Percentiles rank a stretch among this genome's conserved stretches.
These are phyloP conservation scores for Hormiphora californensis DNA, from an alignment of 37 sponge, comb jelly and placozoan genomes.

Conservation along the genomic window DNA sequence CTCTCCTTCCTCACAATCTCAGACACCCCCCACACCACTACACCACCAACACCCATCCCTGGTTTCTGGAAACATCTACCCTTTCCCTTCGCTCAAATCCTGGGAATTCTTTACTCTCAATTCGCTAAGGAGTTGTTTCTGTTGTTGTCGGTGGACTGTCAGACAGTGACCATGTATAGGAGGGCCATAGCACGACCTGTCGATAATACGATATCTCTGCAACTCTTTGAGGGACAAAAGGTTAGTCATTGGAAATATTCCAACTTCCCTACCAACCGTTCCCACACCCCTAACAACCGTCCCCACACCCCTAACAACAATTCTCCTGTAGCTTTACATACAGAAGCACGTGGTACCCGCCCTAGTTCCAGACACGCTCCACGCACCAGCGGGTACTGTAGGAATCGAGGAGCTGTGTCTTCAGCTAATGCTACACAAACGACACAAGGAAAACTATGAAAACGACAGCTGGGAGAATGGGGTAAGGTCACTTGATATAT, in stretches of 20 bases:
- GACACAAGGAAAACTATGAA: not conserved
- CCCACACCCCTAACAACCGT: too few relatives aligned
- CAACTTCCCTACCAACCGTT: too few relatives aligned
- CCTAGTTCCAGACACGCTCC: not conserved
- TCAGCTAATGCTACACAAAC: slow-evolving; percentile 21
- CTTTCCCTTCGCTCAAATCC: slow-evolving; percentile 7
- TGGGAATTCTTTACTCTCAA: slow-evolving; percentile 21
- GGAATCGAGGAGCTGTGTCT: slow-evolving; percentile 34
- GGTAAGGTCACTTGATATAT: too few relatives aligned
- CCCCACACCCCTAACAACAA: too few relatives aligned
- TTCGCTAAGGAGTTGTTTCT: slow-evolving; percentile 9
- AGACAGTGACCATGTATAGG: not conserved
- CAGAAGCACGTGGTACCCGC: not conserved
- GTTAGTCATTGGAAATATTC: too few relatives aligned
- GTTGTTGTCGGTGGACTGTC: not conserved
- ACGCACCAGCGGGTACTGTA: not conserved
- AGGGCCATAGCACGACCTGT: not conserved
- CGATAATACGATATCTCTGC: not conserved
- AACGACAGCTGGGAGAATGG: too few relatives aligned
- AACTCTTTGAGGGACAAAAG: not conserved
- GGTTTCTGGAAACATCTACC: slow-evolving; percentile 9
- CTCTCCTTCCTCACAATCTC: slow-evolving; percentile 21
- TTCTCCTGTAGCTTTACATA: too few relatives aligned
- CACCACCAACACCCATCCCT: not conserved
- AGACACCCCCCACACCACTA: not conserved